These are phyloP conservation scores for Galbula dea DNA, from an alignment of 2,113 vertebrate genomes.

Conservation along the genomic window DNA sequence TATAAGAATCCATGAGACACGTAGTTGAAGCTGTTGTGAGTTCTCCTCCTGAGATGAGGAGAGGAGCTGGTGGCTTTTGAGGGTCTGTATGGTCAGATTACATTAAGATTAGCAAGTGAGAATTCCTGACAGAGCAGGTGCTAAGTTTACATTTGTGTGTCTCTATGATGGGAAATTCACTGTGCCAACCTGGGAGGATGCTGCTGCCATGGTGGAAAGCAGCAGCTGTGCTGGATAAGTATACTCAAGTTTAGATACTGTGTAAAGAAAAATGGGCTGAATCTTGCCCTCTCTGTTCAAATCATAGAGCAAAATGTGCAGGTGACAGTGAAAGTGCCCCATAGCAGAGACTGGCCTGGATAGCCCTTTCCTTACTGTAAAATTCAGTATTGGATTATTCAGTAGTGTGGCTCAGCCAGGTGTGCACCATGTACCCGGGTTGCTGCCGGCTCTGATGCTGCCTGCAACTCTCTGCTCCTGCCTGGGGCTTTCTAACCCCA, in stretches of 20 bases:
- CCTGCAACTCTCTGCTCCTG: background rate
- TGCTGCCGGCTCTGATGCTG: rapidly evolving
- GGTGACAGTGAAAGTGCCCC: background rate
- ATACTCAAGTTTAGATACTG: rapidly evolving
- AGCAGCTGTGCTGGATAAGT: background rate
- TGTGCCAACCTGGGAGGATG: background rate
- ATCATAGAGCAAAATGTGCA: background rate
- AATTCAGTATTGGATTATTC: background rate
- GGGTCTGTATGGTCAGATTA: background rate
- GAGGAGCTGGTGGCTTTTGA: background rate
- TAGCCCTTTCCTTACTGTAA: background rate
- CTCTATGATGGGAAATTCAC: rapidly evolving
- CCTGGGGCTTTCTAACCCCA: background rate
- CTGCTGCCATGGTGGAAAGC: background rate
- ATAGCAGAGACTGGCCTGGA: background rate
- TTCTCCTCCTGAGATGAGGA: background rate
- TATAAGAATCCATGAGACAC: rapidly evolving
- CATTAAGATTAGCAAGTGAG: background rate
- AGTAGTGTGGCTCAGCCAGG: rapidly evolving
- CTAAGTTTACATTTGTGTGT: background rate
- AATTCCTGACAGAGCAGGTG: background rate
- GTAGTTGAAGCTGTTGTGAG: background rate
- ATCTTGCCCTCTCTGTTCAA: background rate
- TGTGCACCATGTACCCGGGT: rapidly evolving
- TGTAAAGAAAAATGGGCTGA: background rate